Evolutionary conservation across 1,140 invertebrate genomes (phyloP).

Genomic region (Fopius arisanus): DNA sequence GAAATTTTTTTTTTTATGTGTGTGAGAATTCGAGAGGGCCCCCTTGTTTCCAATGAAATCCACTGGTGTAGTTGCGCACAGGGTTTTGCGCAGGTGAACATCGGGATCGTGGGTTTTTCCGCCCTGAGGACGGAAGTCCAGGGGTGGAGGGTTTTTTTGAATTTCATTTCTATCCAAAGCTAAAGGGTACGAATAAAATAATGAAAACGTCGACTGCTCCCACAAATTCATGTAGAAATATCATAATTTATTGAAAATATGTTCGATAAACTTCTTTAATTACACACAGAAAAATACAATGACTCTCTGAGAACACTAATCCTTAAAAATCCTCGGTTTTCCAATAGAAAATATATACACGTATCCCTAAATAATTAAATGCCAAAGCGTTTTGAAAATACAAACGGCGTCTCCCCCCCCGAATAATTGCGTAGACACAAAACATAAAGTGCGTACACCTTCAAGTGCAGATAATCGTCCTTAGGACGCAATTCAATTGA

Average conservation of each 20-base stretch:
- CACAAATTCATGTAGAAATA: too few relatives aligned
- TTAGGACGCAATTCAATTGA: too few relatives aligned
- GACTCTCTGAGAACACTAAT: neutral
- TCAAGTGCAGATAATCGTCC: too few relatives aligned
- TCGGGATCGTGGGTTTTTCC: neutral
- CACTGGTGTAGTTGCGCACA: neutral
- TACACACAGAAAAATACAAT: neutral
- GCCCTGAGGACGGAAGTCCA: neutral
- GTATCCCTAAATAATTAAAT: neutral
- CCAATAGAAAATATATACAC: neutral
- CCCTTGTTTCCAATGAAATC: neutral
- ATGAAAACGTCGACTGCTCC: too few relatives aligned
- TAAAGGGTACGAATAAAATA: too few relatives aligned
- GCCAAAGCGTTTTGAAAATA: too few relatives aligned
- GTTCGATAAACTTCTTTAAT: neutral
- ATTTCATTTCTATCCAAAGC: too few relatives aligned
- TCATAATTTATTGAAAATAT: neutral
- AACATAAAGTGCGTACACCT: too few relatives aligned
- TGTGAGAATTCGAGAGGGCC: neutral
- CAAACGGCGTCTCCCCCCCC: too few relatives aligned
- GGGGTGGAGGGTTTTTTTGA: neutral
- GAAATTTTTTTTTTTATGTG: conserved; percentile 27
- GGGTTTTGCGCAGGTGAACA: neutral
- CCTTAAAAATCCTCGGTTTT: neutral
- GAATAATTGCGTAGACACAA: too few relatives aligned